Percentiles rank a stretch among this genome's conserved stretches.
Conservation (phyloP, 2,113 vertebrate species). For the Lanius collurio region DNA sequence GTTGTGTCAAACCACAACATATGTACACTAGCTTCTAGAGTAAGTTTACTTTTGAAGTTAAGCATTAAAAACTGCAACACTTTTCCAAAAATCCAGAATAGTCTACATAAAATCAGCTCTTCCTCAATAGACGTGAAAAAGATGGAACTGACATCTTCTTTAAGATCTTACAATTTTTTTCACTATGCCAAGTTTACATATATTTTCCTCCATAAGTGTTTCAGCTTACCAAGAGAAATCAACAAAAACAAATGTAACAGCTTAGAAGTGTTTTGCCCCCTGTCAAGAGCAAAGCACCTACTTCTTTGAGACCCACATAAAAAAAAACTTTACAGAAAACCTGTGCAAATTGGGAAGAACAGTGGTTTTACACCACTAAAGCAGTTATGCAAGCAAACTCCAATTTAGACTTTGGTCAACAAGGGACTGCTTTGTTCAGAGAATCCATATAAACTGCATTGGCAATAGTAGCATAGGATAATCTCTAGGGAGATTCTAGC, state of each 20-base stretch:
- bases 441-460: not conserved
- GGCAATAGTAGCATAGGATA: not conserved
- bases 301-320: not conserved
- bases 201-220: not conserved
- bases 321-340: not conserved
- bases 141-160: not conserved
- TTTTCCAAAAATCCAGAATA: not conserved
- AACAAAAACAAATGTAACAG: not conserved
- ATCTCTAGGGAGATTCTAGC: not conserved
- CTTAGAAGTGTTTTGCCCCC: not conserved
- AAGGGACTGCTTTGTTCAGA: not conserved
- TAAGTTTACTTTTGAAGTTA: not conserved
- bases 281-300: not conserved
- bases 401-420: not conserved
- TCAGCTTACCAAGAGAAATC: not conserved
- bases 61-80: not conserved
- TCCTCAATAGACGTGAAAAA: not conserved
- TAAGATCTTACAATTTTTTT: not conserved
- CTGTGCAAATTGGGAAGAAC: not conserved
- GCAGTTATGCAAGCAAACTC: not conserved
- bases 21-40: not conserved
- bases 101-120: not conserved
- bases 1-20: too few relatives aligned
- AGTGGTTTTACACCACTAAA: not conserved
- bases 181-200: not conserved